Base-by-base conservation (phyloP, 37 sponge, comb jelly and placozoan species). In the Diacarnus erythraeanus region DNA sequence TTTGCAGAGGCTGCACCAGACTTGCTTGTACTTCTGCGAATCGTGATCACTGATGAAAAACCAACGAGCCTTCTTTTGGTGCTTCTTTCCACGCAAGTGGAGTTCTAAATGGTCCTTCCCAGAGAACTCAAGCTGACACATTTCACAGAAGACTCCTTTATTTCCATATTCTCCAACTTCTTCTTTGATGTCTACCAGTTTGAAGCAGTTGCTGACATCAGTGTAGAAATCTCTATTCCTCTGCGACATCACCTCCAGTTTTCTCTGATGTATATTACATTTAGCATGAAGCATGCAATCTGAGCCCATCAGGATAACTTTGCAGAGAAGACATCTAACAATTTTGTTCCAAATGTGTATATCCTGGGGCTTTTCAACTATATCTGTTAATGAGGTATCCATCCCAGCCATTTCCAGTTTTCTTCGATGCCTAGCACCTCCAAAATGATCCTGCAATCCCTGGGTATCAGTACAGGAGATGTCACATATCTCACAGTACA, bases 1-100 rank as follows among this genome's bases (percentile, higher is more conserved):
- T 20, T 66, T 67, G 78, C 78, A 78, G 3, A 78, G 17, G 1
- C 54, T 65, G 21, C 78, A 78, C 78, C 78, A 78, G 54, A 34
- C 38, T 35, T 78, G 78, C 22, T 42, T 78, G 23, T 2, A 10
- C 29, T 34, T 30, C 42, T 0, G 25, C 68, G 27, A 18, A 3
- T 78, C 78, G 2, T 34, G 4, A 22, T 41, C 36, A 22, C 40
- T 26, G 1, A 44, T 22, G 43, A 25, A 67, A 1, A 23, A 15
- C 66, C 66, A 67, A 15, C 68, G 44, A 5, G 30, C 47, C 27
- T 42, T 66, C 54, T 78, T 78, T 35, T 47, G 47, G 51, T 78
- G 78, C 33, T 43, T 65, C 26, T 78, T 78, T 22, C 78, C 78
- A 1, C 43, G 10, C 34, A 78, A 12, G 21, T 78, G 78, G 44